A percentile compares a stretch with the other conserved stretches of the same genome.
These are phyloP conservation scores for Salvator merianae DNA, from an alignment of 2,113 vertebrate species.

Conservation along the genomic window DNA sequence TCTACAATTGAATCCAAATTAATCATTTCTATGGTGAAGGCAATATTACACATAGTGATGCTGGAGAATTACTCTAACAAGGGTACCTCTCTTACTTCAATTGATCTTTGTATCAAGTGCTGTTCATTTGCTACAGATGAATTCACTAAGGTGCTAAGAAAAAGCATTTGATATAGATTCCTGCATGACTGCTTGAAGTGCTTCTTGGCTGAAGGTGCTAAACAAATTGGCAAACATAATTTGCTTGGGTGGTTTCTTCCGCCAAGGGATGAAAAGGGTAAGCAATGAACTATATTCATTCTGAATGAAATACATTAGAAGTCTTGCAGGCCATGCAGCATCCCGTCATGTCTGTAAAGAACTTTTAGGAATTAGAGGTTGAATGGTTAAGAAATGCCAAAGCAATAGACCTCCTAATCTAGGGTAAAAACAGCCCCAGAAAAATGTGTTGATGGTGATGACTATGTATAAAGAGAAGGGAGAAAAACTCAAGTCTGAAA, in stretches of 20 bases:
- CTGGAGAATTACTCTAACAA: not conserved
- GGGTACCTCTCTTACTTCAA: not conserved
- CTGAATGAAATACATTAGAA: not conserved
- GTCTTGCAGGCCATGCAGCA: not conserved
- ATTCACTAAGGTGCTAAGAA: not conserved
- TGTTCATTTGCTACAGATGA: conserved; percentile 6
- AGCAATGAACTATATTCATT: not conserved
- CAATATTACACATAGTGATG: not conserved
- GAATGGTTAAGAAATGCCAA: not conserved
- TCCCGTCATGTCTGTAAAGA: not conserved
- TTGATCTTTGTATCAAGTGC: conserved; percentile 14
- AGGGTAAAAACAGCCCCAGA: not conserved
- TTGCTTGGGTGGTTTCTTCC: not conserved
- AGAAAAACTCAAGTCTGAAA: not conserved
- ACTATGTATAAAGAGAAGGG: not conserved
- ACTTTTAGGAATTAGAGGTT: not conserved
- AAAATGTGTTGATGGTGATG: not conserved
- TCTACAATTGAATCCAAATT: not conserved
- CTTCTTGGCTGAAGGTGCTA: not conserved
- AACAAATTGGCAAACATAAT: conserved; percentile 2
- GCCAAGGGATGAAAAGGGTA: not conserved
- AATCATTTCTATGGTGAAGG: not conserved
- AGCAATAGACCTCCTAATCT: not conserved
- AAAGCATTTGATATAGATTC: not conserved
- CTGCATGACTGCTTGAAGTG: not conserved